Conservation (phyloP, 1,140 invertebrate species). For the Brachionus koreanus region DNA sequence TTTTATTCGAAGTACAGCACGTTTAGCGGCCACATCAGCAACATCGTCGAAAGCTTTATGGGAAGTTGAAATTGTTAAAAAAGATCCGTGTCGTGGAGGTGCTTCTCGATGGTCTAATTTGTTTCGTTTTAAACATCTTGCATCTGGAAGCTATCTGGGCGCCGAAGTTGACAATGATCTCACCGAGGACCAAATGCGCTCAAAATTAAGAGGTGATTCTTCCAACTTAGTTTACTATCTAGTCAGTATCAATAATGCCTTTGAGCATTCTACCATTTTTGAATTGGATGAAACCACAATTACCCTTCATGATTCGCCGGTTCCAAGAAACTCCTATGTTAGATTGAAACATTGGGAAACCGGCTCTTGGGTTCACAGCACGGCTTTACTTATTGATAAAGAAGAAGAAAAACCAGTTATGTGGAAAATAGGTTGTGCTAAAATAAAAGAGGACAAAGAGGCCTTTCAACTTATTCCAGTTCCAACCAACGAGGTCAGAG, state of each 20-base stretch:
- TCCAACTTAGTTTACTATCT: constrained; percentile 71
- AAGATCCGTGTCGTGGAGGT: constrained; percentile 93
- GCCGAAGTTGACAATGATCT: constrained; percentile 61
- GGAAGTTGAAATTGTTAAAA: constrained; percentile 85
- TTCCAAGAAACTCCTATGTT: constrained; percentile 94
- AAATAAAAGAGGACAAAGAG: constrained; percentile 89
- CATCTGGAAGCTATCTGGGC: constrained; percentile 72
- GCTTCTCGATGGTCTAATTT: constrained; percentile 96
- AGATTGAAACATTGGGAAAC: constrained; percentile 85
- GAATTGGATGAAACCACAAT: constrained; percentile 90
- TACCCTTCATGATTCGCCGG: constrained; percentile 78
- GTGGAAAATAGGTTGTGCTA: constrained; percentile 71
- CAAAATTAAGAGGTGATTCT: constrained; percentile 64
- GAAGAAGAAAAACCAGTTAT: constrained; percentile 96
- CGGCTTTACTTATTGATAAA: constrained; percentile 87
- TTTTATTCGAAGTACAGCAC: constrained; percentile 64
- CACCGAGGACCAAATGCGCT: constrained; percentile 64
- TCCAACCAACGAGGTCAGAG: constrained; percentile 69
- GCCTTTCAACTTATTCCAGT: constrained; percentile 83
- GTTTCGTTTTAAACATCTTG: constrained; percentile 96
- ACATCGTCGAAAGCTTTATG: constrained; percentile 97
- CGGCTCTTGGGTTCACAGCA: constrained; percentile 93
- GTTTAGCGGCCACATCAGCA: constrained; percentile 91
- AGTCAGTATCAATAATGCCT: constrained; percentile 81
- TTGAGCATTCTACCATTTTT: constrained; percentile 86